Percentiles rank a stretch among this genome's conserved stretches.
phyloP scores from a whole-genome alignment of 35 echinoderm and acorn worm genomes.

The Anneissia japonica region DNA sequence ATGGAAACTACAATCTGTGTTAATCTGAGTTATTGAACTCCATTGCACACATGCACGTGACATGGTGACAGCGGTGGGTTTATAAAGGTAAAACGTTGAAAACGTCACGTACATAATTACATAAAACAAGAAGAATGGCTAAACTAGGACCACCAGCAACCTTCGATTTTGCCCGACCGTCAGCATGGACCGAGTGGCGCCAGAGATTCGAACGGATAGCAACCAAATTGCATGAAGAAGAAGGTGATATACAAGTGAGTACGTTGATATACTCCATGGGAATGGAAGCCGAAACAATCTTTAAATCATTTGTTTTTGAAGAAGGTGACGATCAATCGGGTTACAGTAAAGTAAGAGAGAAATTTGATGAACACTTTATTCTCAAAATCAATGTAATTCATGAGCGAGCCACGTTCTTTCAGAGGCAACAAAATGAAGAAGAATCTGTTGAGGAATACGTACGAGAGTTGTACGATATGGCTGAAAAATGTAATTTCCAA shows the following conservation, averaged over 20 bases:
- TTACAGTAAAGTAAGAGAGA: not conserved
- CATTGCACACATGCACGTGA: too few relatives aligned
- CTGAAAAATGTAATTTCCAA: not conserved
- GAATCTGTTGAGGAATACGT: not conserved
- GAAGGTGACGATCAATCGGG: not conserved
- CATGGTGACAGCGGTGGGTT: too few relatives aligned
- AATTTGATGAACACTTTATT: not conserved
- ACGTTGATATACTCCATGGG: not conserved
- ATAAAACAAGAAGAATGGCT: too few relatives aligned
- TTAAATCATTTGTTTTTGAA: not conserved
- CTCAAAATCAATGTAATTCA: not conserved
- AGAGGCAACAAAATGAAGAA: not conserved
- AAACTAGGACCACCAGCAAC: too few relatives aligned
- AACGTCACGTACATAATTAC: too few relatives aligned
- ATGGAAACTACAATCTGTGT: too few relatives aligned
- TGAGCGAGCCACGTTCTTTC: not conserved
- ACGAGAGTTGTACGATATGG: not conserved
- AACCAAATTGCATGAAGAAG: not conserved
- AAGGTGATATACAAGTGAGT: not conserved
- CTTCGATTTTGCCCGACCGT: too few relatives aligned
- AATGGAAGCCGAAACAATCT: not conserved
- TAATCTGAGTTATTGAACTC: too few relatives aligned
- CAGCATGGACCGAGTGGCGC: too few relatives aligned
- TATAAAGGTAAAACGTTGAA: too few relatives aligned
- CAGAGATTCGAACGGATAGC: too few relatives aligned